Evolutionary conservation across 2,113 vertebrate genomes (phyloP), one percentile per base, ranked within the genome.

Genomic region (Stigmatopora nigra): DNA sequence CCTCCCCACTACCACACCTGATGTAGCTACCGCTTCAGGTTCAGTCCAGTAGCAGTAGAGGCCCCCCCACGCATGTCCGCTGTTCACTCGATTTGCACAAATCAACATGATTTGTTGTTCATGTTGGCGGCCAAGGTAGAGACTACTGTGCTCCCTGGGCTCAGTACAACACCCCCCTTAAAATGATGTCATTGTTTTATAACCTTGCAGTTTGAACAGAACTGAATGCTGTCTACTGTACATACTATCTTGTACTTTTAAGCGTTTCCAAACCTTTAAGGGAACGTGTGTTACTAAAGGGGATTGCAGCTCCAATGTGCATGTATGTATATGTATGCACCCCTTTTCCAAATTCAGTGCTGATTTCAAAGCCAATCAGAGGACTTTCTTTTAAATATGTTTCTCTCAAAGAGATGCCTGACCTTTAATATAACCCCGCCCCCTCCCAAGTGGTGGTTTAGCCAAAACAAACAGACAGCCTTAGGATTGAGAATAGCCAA

Each of bases 151-250:
- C n/a, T 52, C 49, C n/a, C n/a, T n/a, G n/a, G 20, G 49, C n/a
- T 52, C n/a, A 11, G 49, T 52, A 52, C 22, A 56, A 22, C 11
- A 12, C 53, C 13, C 7, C 14, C 57, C 59, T 7, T 45, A 9
- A 3, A 69, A 87, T 88, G 87, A 88, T 89, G 87, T 89, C 86
- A 87, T 69, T 84, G 82, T 89, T 88, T 86, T 86, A 78, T 84
- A 84, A 87, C 75, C 78, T 72, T 60, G 72, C 65, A 80, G 82
- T 88, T 86, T 84, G 72, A 78, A 68, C 78, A 85, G 85, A 84
- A 68, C 72, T 46, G 84, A 83, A 73, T 80, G 77, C 81, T 82
- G 76, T 80, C 78, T 76, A 68, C 72, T 79, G 63, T 83, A 49
- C 67, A 77, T 83, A 75, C 1, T 53, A 76, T 84, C 70, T 81